Conservation (phyloP, 2,113 vertebrate species). For the Rhea americana region DNA sequence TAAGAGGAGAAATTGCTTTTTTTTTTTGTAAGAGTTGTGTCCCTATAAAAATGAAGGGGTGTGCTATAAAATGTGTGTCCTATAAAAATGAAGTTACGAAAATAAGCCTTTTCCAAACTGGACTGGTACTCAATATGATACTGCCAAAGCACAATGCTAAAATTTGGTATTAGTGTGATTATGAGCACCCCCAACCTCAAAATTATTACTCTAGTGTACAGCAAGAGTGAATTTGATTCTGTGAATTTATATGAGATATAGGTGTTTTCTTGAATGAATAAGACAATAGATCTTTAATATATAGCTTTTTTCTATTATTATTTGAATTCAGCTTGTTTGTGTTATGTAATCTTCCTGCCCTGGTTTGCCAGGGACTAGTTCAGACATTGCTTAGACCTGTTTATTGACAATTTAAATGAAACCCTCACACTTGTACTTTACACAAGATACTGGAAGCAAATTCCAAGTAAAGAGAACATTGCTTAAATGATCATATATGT, state of each 20-base stretch:
- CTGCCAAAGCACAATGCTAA: background rate
- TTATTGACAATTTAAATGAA: background rate
- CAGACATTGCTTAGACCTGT: background rate
- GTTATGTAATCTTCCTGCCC: slow-evolving; percentile 1
- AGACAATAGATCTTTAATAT: background rate
- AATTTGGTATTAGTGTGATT: background rate
- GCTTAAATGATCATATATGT: background rate
- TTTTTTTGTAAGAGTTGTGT: background rate
- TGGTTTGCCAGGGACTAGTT: background rate
- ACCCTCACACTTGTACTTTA: background rate
- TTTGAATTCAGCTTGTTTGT: background rate
- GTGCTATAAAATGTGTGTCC: background rate
- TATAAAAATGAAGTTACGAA: background rate
- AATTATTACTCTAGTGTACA: background rate
- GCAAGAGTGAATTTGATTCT: background rate
- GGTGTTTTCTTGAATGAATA: background rate
- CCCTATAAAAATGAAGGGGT: background rate
- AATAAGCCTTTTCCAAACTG: background rate
- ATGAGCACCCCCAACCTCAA: background rate
- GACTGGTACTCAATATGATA: background rate
- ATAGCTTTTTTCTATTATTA: background rate
- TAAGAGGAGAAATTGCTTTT: background rate
- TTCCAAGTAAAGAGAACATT: background rate
- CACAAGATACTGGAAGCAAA: background rate
- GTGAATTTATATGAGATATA: background rate